Percentiles rank a stretch among this genome's conserved stretches.
Conservation (phyloP, 2,888 invertebrate species). For the Eilema depressum region DNA sequence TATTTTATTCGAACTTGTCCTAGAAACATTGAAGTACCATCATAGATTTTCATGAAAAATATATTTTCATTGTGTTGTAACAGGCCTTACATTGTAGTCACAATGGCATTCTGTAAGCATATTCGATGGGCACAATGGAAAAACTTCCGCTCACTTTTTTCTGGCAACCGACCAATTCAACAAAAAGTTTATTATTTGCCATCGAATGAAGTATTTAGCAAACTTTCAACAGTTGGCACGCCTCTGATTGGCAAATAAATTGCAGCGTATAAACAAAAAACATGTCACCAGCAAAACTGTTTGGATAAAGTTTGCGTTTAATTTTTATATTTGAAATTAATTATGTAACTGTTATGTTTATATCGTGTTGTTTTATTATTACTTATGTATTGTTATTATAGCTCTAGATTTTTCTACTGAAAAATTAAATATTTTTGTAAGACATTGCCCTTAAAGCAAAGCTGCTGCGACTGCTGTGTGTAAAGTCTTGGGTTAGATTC, state of each 20-base stretch:
- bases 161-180: conserved; percentile 41
- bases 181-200: conserved; percentile 41
- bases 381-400: too few relatives aligned
- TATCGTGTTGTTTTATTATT: neutral
- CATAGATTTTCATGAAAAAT: neutral
- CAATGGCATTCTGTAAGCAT: conserved; percentile 14
- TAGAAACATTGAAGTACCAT: neutral
- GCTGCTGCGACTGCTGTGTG: too few relatives aligned
- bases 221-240: conserved; percentile 50
- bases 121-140: conserved; percentile 27
- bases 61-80: neutral
- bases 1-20: neutral
- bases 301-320: neutral
- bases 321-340: neutral
- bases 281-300: neutral
- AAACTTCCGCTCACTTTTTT: conserved; percentile 35
- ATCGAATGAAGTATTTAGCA: conserved; percentile 49
- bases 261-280: conserved; percentile 32
- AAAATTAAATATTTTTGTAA: too few relatives aligned
- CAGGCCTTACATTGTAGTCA: neutral
- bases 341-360: neutral
- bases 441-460: too few relatives aligned
- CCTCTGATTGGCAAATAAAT: conserved; percentile 42
- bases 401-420: too few relatives aligned
- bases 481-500: neutral